Percentiles rank a stretch among this genome's conserved stretches.
Evolutionary conservation across 2,113 vertebrate species (phyloP).

Genomic region (Grammomys dolichurus): DNA sequence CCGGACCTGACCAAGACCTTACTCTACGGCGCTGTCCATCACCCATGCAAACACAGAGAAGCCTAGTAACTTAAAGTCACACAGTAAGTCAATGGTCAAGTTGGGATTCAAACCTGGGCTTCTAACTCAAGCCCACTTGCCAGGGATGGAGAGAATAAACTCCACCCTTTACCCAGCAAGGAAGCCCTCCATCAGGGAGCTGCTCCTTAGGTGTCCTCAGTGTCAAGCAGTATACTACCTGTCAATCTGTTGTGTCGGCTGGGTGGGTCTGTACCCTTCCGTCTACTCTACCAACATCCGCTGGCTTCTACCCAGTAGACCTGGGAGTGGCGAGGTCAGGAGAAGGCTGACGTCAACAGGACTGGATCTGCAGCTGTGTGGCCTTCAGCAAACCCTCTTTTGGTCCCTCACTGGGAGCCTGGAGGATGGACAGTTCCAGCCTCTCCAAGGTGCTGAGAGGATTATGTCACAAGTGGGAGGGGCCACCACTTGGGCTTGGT

Average conservation of each 20-base stretch:
- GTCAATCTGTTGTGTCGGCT: not conserved
- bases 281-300: not conserved
- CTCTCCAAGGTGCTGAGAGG: not conserved
- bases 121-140: not conserved
- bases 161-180: not conserved
- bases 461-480: not conserved
- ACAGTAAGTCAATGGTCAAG: not conserved
- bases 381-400: not conserved
- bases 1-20: not conserved
- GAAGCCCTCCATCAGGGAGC: not conserved
- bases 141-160: not conserved
- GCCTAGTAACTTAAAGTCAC: not conserved
- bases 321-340: not conserved
- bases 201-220: not conserved
- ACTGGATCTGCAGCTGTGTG: not conserved
- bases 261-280: not conserved
- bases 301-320: not conserved
- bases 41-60: conserved; percentile 27
- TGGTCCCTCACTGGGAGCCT: not conserved
- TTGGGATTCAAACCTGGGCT: not conserved
- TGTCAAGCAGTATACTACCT: accelerated
- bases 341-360: not conserved
- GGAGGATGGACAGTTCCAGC: not conserved
- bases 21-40: not conserved
- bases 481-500: not conserved